These are phyloP conservation scores for Sterrhoptilus dennistouni DNA, from an alignment of 2,113 vertebrate genomes.

Conservation along the genomic window DNA sequence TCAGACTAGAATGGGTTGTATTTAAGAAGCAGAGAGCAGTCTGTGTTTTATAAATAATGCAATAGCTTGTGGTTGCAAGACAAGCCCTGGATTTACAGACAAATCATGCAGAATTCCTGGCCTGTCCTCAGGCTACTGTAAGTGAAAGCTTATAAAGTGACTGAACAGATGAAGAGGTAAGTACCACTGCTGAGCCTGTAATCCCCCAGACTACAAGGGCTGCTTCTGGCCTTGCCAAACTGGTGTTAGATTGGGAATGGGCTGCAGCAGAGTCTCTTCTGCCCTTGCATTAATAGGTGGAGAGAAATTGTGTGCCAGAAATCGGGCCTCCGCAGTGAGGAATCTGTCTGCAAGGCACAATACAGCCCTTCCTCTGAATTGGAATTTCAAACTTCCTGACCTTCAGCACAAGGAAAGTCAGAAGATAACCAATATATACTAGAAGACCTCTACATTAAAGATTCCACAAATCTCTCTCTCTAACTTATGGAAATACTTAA, in stretches of 20 bases:
- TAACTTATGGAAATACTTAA: conserved; percentile 14
- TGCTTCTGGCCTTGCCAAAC: not conserved
- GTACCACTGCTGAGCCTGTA: not conserved
- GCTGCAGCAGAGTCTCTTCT: not conserved
- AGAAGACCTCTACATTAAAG: not conserved
- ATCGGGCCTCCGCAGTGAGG: rapidly evolving
- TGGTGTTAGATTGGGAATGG: not conserved
- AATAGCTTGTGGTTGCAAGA: not conserved
- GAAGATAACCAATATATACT: not conserved
- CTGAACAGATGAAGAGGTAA: not conserved
- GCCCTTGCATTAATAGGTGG: rapidly evolving
- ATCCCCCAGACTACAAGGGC: not conserved
- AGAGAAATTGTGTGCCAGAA: not conserved
- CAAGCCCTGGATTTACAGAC: not conserved
- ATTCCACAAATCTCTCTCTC: not conserved
- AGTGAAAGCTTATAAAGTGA: not conserved
- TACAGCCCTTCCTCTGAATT: not conserved
- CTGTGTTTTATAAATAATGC: conserved; percentile 51
- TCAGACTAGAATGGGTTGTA: conserved; percentile 1
- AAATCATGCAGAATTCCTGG: not conserved
- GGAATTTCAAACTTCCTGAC: not conserved
- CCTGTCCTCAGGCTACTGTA: not conserved
- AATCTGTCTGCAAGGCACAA: not conserved
- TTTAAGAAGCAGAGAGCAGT: conserved; percentile 35
- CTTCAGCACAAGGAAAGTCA: conserved; percentile 2